Evolutionary conservation across 2,113 vertebrate genomes (phyloP), one percentile per base, ranked within the genome.

Genomic region (Melanocharis versteri): DNA sequence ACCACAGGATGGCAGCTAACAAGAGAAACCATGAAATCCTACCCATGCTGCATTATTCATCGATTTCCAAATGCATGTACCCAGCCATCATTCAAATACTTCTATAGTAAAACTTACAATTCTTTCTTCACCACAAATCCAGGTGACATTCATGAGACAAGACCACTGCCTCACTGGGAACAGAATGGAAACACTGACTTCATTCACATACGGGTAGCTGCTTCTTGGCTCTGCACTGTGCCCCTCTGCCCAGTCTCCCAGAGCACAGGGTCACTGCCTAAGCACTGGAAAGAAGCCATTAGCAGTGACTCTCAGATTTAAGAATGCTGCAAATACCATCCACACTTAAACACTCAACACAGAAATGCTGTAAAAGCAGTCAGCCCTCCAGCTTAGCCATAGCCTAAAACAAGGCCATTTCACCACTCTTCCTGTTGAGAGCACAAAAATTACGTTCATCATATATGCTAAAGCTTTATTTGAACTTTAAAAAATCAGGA

Each of bases 241-340:
- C 79, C 45, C n/a, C 5, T 2, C 37, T 69, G 50, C 53, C 47
- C 79, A 5, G 8, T 4, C 35, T 33, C 60, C n/a, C 40, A 13
- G 26, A 40, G 31, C 54, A 60, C 31, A 37, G 11, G 12, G 13
- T 7, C 7, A 1, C 13, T 77, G 42, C 24, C 45, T 15, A 0
- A 2, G 21, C 28, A 21, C 39, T 6, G 26, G 8, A 10, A 48
- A 57, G 15, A 14, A 61, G 15, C 10, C 5, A 2, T 15, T 15
- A 61, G 35, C 62, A 83, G 20, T 14, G 10, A 14, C 21, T 45
- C 31, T 61, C 27, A 31, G 33, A n/a, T 35, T 45, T 47, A 15
- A 45, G 33, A 80, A 47, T 4, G 14, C 54, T 62, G 21, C 47
- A 61, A 73, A 69, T 15, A 27, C 8, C 33, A 18, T 18, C 20